A percentile compares a stretch with the other conserved stretches of the same genome.
Conservation (phyloP, 2,888 invertebrate genomes). For the Lissonota sp. region DNA sequence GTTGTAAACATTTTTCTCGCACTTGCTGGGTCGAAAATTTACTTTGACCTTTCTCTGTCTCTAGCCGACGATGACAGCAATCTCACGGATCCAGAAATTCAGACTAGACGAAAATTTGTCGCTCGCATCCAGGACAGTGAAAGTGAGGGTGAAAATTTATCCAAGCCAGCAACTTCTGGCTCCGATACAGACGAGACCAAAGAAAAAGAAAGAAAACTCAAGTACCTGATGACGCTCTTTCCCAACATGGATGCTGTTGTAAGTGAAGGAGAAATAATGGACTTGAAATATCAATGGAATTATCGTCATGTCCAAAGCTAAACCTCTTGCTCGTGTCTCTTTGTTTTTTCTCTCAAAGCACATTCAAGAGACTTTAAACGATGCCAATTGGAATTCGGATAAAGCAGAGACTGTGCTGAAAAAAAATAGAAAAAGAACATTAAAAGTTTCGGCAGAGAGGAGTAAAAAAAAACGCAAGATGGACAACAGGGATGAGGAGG, state of each 20-base stretch:
- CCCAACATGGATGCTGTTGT: constrained; percentile 87
- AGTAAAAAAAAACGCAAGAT: constrained; percentile 83
- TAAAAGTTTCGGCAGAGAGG: constrained; percentile 62
- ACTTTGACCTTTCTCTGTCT: constrained; percentile 40
- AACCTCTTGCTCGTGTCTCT: neutral
- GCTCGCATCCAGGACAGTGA: constrained; percentile 82
- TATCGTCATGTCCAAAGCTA: neutral
- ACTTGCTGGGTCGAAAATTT: neutral
- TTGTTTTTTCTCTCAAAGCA: constrained; percentile 72
- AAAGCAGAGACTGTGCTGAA: constrained; percentile 67
- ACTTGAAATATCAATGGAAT: neutral
- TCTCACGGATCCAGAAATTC: constrained; percentile 72
- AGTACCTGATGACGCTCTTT: constrained; percentile 87
- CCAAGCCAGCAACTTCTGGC: constrained; percentile 65
- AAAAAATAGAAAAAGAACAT: constrained; percentile 69
- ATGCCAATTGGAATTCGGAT: constrained; percentile 78
- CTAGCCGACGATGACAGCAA: constrained; percentile 82
- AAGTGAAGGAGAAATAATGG: constrained; percentile 70
- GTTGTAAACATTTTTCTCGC: neutral
- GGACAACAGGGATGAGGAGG: constrained; percentile 86
- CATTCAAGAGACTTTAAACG: constrained; percentile 73
- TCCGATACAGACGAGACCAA: constrained; percentile 71
- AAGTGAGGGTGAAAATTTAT: constrained; percentile 75
- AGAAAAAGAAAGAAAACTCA: constrained; percentile 81
- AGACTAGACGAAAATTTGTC: constrained; percentile 75